Evolutionary conservation across 2,113 vertebrate genomes (phyloP), one percentile per base, ranked within the genome.

Genomic region (Tauraco erythrolophus): DNA sequence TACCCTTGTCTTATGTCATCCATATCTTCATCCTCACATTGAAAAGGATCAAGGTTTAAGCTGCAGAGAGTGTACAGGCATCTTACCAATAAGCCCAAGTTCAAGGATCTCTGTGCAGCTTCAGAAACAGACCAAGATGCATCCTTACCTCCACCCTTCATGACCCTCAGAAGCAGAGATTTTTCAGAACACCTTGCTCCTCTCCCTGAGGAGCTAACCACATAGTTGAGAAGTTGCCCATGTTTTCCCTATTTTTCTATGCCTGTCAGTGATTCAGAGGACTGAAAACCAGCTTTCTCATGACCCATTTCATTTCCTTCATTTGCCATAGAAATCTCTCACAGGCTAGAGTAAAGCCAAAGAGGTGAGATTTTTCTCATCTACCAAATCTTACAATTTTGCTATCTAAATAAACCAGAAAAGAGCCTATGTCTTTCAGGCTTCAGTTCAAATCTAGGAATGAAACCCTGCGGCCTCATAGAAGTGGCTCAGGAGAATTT

Each of bases 181-280:
- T 77, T n/a, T 45, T 69, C 78, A 66, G 19, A 64, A 17, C 50
- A 84, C 37, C 22, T 43, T 19, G 10, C 14, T 53, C 17, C 48
- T 68, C 70, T 68, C 70, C 33, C 53, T 24, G 14, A 66, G 33
- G 41, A 57, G 27, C 35, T 41, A 48, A 35, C 30, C 7, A 19
- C 1, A 14, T 0, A n/a, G 27, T 2, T 62, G 45, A 58, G n/a
- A 69, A 39, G 11, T 3, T 28, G 10, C 19, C 45, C 14, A 1
- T 9, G 9, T n/a, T 70, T 43, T 45, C 37, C 35, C 46, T 65
- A 3, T 45, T 69, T 41, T 50, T 31, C 35, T 16, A 8, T 24
- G 13, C 30, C 35, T 56, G 45, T 12, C 45, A 51, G 2, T 3
- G 12, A 60, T 27, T 39, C 57, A 71, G 50, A 54, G 61, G 8